Base-by-base conservation (phyloP, 1,140 invertebrate genomes). In the Drosophila virilis region DNA sequence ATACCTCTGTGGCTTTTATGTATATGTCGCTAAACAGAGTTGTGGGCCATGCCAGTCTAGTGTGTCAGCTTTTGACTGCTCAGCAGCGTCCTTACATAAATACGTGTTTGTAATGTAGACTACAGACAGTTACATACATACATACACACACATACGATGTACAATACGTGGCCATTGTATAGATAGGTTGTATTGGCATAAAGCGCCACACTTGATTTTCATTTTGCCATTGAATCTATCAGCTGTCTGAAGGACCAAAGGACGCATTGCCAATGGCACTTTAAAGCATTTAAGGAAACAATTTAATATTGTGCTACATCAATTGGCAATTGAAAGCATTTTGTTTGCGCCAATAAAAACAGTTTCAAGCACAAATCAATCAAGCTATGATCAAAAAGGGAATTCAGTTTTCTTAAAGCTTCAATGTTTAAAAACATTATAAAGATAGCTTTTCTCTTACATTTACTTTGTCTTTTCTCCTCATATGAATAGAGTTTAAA, bases 1-100 rank as follows among this genome's bases (percentile, higher is more conserved):
- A 6, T 35, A 22, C n/a, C 35, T 52, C 12, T 61, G 15, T 59
- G 57, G 12, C 17, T 13, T 52, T 50, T 45, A 28, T 70, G 52
- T 12, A 28, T 10, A 42, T 61, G 58, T 28, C 45, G 43, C 58
- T n/a, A 13, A 22, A 12, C 17, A 58, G 33, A n/a, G 15, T 28
- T 48, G 48, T 48, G 59, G 45, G 5, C 45, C 59, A 46, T 17
- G 28, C 17, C 61, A 64, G 52, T 50, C 60, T 57, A 65, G 61
- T 67, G 70, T 73, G 54, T 59, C 62, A 59, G 70, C 42, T 37
- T 48, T 55, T 48, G 62, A 66, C 15, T 66, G 51, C 33, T 55
- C 62, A 15, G 22, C 52, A 66, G 7, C 33, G 35, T 57, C 42
- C 37, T n/a, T n/a, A 10, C 10, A 32, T 54, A 37, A 50, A 40